Conservation (phyloP, 2,113 vertebrate species). For the Steatornis caripensis region DNA sequence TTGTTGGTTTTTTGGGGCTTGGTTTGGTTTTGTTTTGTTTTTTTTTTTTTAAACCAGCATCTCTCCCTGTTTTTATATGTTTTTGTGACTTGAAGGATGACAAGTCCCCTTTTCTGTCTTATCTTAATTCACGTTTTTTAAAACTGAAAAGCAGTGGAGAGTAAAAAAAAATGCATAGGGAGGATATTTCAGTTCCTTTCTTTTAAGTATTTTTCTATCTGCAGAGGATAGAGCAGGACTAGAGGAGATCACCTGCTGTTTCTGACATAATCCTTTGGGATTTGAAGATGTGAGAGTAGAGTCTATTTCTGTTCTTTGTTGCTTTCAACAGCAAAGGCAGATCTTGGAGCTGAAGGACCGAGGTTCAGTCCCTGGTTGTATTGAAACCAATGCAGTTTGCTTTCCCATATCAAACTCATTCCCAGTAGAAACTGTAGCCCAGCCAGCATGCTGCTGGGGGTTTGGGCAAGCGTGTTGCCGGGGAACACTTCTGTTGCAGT, state of each 20-base stretch:
- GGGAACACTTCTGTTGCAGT: background rate
- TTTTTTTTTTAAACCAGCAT: background rate
- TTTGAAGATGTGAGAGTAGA: slow-evolving; percentile 1
- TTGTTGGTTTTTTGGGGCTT: background rate
- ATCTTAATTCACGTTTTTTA: background rate
- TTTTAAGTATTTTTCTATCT: background rate
- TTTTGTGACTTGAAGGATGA: background rate
- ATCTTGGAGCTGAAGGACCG: background rate
- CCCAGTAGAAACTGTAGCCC: background rate
- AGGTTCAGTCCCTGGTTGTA: background rate
- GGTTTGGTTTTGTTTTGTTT: background rate
- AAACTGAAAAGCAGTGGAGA: background rate
- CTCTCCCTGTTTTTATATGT: background rate
- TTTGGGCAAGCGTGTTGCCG: background rate
- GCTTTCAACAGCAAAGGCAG: background rate
- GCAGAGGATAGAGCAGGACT: background rate
- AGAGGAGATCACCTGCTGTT: slow-evolving; percentile 15
- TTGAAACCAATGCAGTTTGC: background rate
- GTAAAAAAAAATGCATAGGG: background rate
- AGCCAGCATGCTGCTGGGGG: background rate
- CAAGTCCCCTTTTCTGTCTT: background rate
- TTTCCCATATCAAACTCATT: background rate
- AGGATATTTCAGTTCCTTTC: background rate
- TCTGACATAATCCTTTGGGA: slow-evolving; percentile 39
- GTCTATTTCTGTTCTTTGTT: slow-evolving; percentile 20